Evolutionary conservation across 2,888 invertebrate genomes (phyloP), one percentile per base, ranked within the genome.

Genomic region (Drosophila atripex): DNA sequence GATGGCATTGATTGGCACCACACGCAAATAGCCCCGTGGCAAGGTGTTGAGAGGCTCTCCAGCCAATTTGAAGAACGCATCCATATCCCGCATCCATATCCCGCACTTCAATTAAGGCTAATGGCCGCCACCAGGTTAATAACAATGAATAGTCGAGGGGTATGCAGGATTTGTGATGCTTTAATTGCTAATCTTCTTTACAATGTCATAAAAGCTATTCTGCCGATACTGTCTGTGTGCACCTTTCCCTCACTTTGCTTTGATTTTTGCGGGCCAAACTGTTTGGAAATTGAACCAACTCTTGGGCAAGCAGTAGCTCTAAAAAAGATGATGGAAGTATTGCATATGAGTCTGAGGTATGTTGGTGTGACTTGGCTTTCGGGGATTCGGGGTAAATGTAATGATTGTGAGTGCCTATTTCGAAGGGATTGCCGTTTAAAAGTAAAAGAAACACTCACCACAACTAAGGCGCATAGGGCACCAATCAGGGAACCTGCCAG

Each of bases 401-500:
- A 1, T 5, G 6, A 0, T 45, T 35, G 28, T 18, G 25, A 21
- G 28, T 18, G 25, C 16, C 18, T 18, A 18, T 18, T 18, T 18
- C 2, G 1, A 2, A 18, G 18, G 18, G 18, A 18, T 18, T 1
- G 0, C 30, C 30, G 32, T 30, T 3, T 3, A 30, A 5, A 32
- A 12, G 12, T 5, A 6, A 32, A 32, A 4, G 32, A 12, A 80
- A 93, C 95, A 93, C 95, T 94, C 90, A 96, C 96, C 91, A 95
- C 93, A 76, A 96, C 90, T 53, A 95, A 78, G 64, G 97, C 96
- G 55, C 93, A 93, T 21, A 94, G 85, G n/a, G 93, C 90, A 9
- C 97, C 97, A 72, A 96, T 93, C 32, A 92, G 83, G 73, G 95
- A 93, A 0, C 99, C 99, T 54, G 95, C 95, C 30, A 99, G 92